A percentile compares a stretch with the other conserved stretches of the same genome.
phyloP scores from a whole-genome alignment of 2,113 vertebrate genomes.

The Aythya baeri region DNA sequence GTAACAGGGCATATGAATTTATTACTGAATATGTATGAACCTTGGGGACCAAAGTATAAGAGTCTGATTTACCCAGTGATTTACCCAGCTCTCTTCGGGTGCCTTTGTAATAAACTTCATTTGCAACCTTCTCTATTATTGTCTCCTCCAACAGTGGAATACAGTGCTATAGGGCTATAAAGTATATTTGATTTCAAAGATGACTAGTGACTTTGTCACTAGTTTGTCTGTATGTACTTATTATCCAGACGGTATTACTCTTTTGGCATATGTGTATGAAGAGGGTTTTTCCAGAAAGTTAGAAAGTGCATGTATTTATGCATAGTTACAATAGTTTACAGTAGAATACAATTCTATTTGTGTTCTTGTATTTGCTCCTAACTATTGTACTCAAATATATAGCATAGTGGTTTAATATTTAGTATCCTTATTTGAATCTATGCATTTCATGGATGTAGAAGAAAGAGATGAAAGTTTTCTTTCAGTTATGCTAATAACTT shows the following conservation, averaged over 20 bases:
- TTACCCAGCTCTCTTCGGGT: background rate
- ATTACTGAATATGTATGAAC: background rate
- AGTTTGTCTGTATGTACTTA: background rate
- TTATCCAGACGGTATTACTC: background rate
- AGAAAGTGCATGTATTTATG: background rate
- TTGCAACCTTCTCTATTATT: background rate
- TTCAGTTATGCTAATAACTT: background rate
- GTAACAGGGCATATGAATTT: background rate
- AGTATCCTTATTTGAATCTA: background rate
- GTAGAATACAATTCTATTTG: background rate
- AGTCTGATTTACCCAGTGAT: background rate
- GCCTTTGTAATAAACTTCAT: background rate
- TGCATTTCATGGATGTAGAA: background rate
- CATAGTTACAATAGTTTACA: background rate
- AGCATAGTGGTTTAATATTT: background rate
- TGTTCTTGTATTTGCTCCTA: background rate
- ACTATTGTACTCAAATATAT: background rate
- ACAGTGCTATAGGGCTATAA: background rate
- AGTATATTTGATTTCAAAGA: background rate
- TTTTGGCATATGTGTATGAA: background rate
- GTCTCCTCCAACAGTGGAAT: background rate
- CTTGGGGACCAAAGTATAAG: background rate
- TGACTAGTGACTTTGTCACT: background rate
- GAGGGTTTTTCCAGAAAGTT: background rate
- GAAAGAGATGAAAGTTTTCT: background rate